These are phyloP conservation scores for Vesta saturnalis DNA, from an alignment of 2,888 invertebrate genomes.

Conservation along the genomic window DNA sequence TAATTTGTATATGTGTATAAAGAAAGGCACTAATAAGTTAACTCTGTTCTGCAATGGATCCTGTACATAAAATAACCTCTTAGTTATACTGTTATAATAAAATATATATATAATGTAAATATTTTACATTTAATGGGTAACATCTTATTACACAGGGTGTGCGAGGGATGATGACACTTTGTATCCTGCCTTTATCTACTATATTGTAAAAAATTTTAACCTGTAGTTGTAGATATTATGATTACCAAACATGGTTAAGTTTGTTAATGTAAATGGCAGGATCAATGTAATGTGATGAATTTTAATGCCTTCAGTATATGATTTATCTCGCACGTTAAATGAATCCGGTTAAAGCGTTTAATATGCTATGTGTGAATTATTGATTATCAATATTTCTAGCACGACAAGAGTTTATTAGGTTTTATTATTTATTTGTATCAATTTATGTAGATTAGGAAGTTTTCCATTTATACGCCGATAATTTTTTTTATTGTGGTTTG, in stretches of 20 bases:
- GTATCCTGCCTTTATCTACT: neutral
- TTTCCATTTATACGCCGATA: neutral
- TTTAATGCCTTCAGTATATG: slow-evolving; percentile 7
- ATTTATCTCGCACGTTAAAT: neutral
- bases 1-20: neutral
- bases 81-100: neutral
- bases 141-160: slow-evolving; percentile 11
- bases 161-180: neutral
- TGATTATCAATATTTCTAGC: neutral
- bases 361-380: neutral
- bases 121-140: neutral
- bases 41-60: neutral
- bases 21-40: neutral
- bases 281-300: slow-evolving; percentile 4
- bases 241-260: neutral
- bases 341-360: neutral
- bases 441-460: neutral
- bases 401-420: neutral
- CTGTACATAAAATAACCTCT: neutral
- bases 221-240: neutral
- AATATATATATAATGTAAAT: slow-evolving; percentile 13
- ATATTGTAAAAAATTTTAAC: neutral
- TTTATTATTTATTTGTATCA: neutral
- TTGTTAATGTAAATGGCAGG: slow-evolving; percentile 1
- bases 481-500: neutral